phyloP scores from a whole-genome alignment of 2,797 vertebrate genomes.

The Tangara arthus region DNA sequence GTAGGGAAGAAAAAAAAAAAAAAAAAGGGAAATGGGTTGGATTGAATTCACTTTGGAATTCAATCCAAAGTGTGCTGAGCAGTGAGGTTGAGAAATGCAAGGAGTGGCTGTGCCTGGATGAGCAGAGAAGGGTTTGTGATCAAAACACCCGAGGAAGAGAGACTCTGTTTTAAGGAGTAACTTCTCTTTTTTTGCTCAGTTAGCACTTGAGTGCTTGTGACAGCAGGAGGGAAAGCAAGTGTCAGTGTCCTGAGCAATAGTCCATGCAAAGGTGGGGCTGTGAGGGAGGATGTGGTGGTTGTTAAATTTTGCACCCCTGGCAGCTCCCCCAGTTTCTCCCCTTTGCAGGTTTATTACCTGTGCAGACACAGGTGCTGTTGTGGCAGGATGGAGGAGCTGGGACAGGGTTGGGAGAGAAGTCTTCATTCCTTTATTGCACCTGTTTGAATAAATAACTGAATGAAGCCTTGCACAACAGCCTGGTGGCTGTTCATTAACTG shows the following conservation, averaged over 20 bases:
- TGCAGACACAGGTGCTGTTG: not conserved
- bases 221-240: not conserved
- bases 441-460: conserved; percentile 11
- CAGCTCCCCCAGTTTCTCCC: not conserved
- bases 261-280: not conserved
- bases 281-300: fast-evolving
- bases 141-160: fast-evolving
- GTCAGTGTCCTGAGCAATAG: not conserved
- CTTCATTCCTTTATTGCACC: not conserved
- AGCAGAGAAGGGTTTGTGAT: not conserved
- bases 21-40: not conserved
- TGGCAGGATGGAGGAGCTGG: not conserved
- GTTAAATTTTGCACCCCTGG: not conserved
- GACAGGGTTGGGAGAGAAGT: not conserved
- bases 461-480: not conserved
- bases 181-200: not conserved
- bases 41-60: not conserved
- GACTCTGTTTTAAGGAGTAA: fast-evolving
- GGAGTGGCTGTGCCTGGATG: not conserved
- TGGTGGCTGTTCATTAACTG: conserved; percentile 18
- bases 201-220: not conserved
- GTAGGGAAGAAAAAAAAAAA: not conserved
- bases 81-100: not conserved
- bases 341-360: not conserved
- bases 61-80: not conserved